Base-by-base conservation (phyloP, 2,113 vertebrate species). In the Campylomormyrus tamandua region DNA sequence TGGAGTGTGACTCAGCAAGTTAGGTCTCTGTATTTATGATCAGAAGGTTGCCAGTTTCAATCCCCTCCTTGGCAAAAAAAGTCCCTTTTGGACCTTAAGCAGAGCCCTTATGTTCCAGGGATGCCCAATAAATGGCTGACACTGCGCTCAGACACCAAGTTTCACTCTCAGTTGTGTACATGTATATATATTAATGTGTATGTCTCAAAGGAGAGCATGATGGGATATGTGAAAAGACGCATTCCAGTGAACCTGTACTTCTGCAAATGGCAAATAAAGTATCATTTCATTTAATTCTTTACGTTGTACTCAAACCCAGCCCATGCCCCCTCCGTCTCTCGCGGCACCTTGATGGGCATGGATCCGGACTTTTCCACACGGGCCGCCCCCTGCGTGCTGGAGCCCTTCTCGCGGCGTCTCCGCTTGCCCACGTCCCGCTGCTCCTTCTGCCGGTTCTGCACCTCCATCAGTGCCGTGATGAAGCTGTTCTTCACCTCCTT, bases 401-500 rank as follows among this genome's bases (percentile, higher is more conserved):
- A 92, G 53, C 96, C 96, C 91, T 97, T 98, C 93, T 98, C 97
- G 92, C 96, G 96, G 92, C 97, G 95, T 24, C 96, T 93, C 91
- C 96, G 96, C 74, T 98, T 98, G 96, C 96, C 96, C 92, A 95
- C 92, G 31, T 98, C 98, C 4, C 97, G 94, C 85, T 97, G 97
- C 93, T 98, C 98, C 94, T 96, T 98, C 95, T 98, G 97, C 93
- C 97, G 95, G 96, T 98, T 98, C 95, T 98, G 98, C 49, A 98
- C 98, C 92, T 98, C 98, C 46, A 98, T 97, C 74, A 98, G 96
- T 77, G 96, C 97, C 0, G 97, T 97, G 94, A 98, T 98, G 95
- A 98, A 98, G 6, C 97, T 97, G 93, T 98, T 98, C 94, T 98
- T 98, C 95, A 98, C 97, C 91, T 98, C 98, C 91, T 98, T 98